Base-by-base conservation (phyloP, 2,797 vertebrate genomes). In the Anas georgica region DNA sequence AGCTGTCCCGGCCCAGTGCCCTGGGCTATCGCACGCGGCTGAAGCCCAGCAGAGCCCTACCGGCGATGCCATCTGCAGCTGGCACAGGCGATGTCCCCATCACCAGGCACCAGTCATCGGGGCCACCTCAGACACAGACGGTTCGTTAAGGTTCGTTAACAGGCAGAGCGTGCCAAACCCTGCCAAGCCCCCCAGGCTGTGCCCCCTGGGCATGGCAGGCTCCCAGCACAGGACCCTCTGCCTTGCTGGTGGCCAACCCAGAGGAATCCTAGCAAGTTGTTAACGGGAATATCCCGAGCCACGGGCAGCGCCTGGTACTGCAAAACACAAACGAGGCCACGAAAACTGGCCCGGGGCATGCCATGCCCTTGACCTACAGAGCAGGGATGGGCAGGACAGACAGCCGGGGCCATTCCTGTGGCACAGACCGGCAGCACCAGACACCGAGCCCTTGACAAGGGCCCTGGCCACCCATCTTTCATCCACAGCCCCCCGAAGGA, bases 361-460 rank as follows among this genome's bases (percentile, higher is more conserved):
- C 10, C 22, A 26, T 67, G 46, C 17, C 33, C 25, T 16, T 52
- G 50, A 3, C 50, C 50, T 26, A 26, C 15, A 26, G 50, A 26
- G 50, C 50, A 52, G 50, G 50, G 26, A 28, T 28, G 68, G n/a
- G 20, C 45, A 50, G 69, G 80, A 54, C 7, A 4, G 37, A 21
- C 5, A 20, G 0, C 15, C 60, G n/a, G 48, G 35, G 64, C 79
- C 59, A n/a, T 64, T n/a, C 15, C 41, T 0, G 1, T 37, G 26
- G 4, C 5, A 5, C 33, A 58, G 37, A 20, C 41, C 0, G 1
- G 26, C 73, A 46, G 35, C 37, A 11, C 2, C 1, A 29, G 10
- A 21, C 12, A 70, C 6, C 1, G 0, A n/a, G 28, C 1, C 0
- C 18, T 3, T 1, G 56, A 17, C 33, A 11, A 46, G 31, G 46